phyloP scores from a whole-genome alignment of 2,113 vertebrate genomes.

The Acrocephalus kingi region DNA sequence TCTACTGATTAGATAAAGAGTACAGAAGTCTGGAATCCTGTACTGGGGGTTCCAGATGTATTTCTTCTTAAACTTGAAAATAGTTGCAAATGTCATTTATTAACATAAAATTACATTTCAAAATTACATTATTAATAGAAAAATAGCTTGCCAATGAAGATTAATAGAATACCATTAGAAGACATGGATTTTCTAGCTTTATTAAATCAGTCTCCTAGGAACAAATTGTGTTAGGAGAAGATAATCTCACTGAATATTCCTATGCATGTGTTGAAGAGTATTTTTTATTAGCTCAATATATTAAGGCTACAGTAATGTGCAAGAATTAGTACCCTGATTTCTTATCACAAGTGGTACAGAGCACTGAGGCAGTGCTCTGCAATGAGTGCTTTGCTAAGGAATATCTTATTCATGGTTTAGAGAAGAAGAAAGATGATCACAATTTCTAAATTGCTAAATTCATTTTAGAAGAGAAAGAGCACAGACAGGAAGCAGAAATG shows the following conservation, averaged over 20 bases:
- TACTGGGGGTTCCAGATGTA: neutral
- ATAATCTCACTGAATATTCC: conserved; percentile 22
- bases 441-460: neutral
- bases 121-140: neutral
- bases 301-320: neutral
- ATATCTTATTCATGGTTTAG: neutral
- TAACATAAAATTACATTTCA: neutral
- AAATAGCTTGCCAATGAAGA: conserved; percentile 28
- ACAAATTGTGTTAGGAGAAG: neutral
- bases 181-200: conserved; percentile 18
- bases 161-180: conserved; percentile 25
- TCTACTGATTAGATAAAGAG: neutral
- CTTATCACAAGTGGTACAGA: neutral
- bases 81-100: neutral
- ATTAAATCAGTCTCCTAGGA: conserved; percentile 30
- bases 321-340: conserved; percentile 6
- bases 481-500: neutral
- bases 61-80: neutral
- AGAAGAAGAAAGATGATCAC: neutral
- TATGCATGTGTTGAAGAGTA: neutral
- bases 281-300: conserved; percentile 6
- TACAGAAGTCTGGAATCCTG: neutral
- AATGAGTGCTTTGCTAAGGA: neutral
- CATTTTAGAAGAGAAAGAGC: neutral
- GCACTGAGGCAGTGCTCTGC: neutral